Base-by-base conservation (phyloP, 2,888 invertebrate species). In the Eupithecia tripunctaria region DNA sequence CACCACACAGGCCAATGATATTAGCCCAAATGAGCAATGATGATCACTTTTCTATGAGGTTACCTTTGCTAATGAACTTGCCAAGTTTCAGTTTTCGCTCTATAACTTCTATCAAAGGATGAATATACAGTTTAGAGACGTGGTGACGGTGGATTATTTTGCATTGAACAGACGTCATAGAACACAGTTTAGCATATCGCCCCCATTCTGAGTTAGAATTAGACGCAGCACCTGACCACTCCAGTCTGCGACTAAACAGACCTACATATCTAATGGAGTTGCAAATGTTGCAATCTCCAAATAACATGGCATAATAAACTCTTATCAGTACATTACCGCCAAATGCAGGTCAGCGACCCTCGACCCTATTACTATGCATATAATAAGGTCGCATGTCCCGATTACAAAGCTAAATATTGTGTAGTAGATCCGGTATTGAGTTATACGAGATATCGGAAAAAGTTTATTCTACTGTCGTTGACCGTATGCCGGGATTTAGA, bases 281-380 rank as follows among this genome's bases (percentile, higher is more conserved):
- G 67, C 36, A 36, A 36, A 36, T 36, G 36, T 36, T 8, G 36
- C 69, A 67, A 67, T 69, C 41, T 36, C 62, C 51, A 65, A 43
- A 71, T 68, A 76, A 66, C 69, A 70, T 72, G 73, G 67, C 75
- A 60, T 41, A n/a, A 56, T 56, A 56, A 43, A 74, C 75, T 68
- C 75, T 78, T 79, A 79, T 78, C 79, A 74, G 70, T 78, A 73
- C 78, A 78, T 76, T 79, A 78, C 73, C 68, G 76, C 75, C 63
- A 75, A 79, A 74, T 74, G 65, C 70, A 51, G 75, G 68, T 36
- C 56, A 70, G 36, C 47, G 69, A 74, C 74, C 71, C 41, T 32
- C 43, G 68, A 29, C 56, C 15, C 60, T 47, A 32, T 70, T 70
- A 67, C 51, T 67, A 70, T n/a, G n/a, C n/a, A n/a, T n/a, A n/a